phyloP scores from a whole-genome alignment of 2,888 invertebrate genomes.

The Thereva unica region DNA sequence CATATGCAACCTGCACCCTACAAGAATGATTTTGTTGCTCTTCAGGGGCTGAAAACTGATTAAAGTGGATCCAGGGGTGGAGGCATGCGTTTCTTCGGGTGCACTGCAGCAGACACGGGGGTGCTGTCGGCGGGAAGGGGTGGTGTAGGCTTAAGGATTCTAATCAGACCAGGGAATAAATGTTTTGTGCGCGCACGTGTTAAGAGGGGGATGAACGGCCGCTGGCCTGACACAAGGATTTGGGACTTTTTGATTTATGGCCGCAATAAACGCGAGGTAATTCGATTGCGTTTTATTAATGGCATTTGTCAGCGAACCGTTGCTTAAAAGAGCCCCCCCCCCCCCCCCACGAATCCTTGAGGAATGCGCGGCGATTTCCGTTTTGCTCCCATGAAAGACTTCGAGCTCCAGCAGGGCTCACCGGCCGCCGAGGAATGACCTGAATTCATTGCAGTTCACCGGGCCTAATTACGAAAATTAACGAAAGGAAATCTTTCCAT shows the following conservation, averaged over 20 bases:
- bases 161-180: constrained; percentile 41
- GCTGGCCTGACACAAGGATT: constrained; percentile 44
- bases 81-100: constrained; percentile 3
- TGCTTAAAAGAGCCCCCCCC: too few species aligned
- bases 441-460: too few species aligned
- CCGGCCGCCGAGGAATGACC: too few species aligned
- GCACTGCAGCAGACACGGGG: background rate
- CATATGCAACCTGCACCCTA: constrained; percentile 34
- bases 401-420: too few species aligned
- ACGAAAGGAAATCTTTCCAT: too few species aligned
- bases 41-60: constrained; percentile 16
- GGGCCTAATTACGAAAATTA: too few species aligned
- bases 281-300: constrained; percentile 39
- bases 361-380: background rate
- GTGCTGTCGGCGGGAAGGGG: too few species aligned
- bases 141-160: constrained; percentile 38
- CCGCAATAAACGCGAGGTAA: constrained; percentile 50
- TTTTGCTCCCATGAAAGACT: background rate
- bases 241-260: constrained; percentile 56
- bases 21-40: constrained; percentile 1
- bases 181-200: constrained; percentile 42
- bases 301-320: constrained; percentile 39
- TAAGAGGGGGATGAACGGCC: constrained; percentile 19
- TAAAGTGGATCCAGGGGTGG: background rate
- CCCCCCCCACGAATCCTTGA: background rate